Evolutionary conservation across 2,888 invertebrate genomes (phyloP), one percentile per base, ranked within the genome.

Genomic region (Enchytraeus crypticus): DNA sequence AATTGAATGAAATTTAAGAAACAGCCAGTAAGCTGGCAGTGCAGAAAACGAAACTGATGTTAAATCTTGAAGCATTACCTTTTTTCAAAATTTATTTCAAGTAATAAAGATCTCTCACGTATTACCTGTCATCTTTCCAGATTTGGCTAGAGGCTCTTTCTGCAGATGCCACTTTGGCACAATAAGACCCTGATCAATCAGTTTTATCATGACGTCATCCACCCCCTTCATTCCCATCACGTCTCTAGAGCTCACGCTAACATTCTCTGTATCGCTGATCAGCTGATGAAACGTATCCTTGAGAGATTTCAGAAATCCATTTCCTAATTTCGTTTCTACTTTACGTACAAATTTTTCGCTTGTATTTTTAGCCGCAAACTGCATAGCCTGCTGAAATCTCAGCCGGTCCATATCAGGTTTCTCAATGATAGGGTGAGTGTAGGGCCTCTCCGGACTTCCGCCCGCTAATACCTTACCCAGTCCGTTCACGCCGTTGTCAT

Each of bases 381-480:
- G 54, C 65, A 65, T 66, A 8, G 56, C 57, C 34, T 56, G 38
- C 26, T 33, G 32, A 30, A 61, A 59, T 23, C 59, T 30, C 3
- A 51, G n/a, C 21, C n/a, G 30, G 32, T 1, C 32, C 53, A 30
- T 30, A 27, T 51, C 32, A 18, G 21, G 53, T 18, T 21, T 30
- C 21, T 30, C 53, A 14, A 51, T 5, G 21, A 51, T 51, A 18
- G 53, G 53, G 27, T 4, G 53, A 30, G n/a, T n/a, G n/a, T n/a
- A n/a, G 32, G 51, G 49, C 5, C 8, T 29, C 23, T 47, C 23
- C 30, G n/a, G n/a, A 23, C 27, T 29, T 29, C 34, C 51, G 23
- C 30, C 51, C 21, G 32, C 59, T n/a, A n/a, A n/a, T n/a, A n/a
- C n/a, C n/a, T n/a, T n/a, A n/a, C n/a, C n/a, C 21, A 21, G 23